Base-by-base conservation (phyloP, 2,888 invertebrate species). In the Drosophila mimetica region DNA sequence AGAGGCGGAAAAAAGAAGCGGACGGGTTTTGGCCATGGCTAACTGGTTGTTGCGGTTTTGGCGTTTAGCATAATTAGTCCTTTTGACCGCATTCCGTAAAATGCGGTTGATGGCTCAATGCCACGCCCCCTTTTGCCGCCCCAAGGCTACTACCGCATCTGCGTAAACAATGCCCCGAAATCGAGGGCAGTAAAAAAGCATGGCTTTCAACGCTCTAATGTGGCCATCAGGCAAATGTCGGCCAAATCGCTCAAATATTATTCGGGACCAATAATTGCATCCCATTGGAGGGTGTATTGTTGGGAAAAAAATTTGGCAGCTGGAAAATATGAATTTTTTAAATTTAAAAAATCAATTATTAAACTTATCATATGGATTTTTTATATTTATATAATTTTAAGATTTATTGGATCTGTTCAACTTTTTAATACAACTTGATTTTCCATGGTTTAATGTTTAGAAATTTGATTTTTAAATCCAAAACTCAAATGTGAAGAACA, bases 41-140 rank as follows among this genome's bases (percentile, higher is more conserved):
- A 84, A 82, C 84, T 86, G 87, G 87, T 78, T 74, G 75, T 64
- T 86, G 86, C 75, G 89, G 86, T 71, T 84, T 78, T 64, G 77
- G 75, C 80, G 77, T 89, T 89, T 89, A 86, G 81, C 77, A 82
- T 89, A 89, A 89, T 89, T 89, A 89, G 89, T 89, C 76, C 77
- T 76, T 86, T 77, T 77, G 75, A 81, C 89, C 89, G 79, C 89
- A 84, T 76, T 85, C 71, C 76, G 67, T 71, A 70, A 87, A 84
- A 79, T 85, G 82, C 47, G 82, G 82, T 77, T 44, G 44, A 14
- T 16, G 28, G 14, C 25, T 44, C 25, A 28, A 16, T 44, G 44
- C 5, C 25, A 11, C 44, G 14, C 25, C 9, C 25, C 14, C 6
- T n/a, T 16, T 14, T 28, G 13, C 13, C 6, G 14, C 16, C 44